These are phyloP conservation scores for Plutomurus gul DNA, from an alignment of 1,140 invertebrate genomes.

Conservation along the genomic window DNA sequence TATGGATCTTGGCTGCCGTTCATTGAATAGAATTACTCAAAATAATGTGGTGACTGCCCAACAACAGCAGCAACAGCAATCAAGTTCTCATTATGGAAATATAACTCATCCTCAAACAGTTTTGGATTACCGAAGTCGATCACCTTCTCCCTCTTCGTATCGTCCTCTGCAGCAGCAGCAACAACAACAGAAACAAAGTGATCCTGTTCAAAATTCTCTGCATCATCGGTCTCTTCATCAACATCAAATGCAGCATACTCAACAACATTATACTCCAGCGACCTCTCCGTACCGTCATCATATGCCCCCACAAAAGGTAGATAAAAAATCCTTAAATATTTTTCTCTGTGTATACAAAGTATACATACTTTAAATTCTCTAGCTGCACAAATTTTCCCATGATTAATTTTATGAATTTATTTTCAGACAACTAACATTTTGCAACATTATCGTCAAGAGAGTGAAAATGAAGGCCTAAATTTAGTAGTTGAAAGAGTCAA, in stretches of 20 bases:
- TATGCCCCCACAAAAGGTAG: conserved; percentile 35
- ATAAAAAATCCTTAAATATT: not conserved
- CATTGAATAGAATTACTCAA: conserved; percentile 31
- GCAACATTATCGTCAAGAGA: conserved; percentile 12
- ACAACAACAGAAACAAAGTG: not conserved
- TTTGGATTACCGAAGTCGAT: conserved; percentile 43
- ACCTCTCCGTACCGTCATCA: conserved; percentile 38
- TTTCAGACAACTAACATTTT: not conserved
- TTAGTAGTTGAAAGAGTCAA: conserved; percentile 47
- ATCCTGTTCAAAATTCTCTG: conserved; percentile 29
- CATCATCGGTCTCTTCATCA: conserved; percentile 25
- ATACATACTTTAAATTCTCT: too few relatives aligned
- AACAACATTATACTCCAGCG: not conserved
- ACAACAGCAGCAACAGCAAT: conserved; percentile 37
- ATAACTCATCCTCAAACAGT: conserved; percentile 24
- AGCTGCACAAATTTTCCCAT: not conserved
- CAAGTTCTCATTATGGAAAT: not conserved
- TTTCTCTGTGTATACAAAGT: too few relatives aligned
- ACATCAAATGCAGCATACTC: not conserved
- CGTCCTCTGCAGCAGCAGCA: conserved; percentile 25
- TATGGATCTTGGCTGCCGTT: conserved; percentile 47
- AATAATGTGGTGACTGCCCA: conserved; percentile 11
- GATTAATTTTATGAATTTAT: not conserved
- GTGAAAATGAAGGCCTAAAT: conserved; percentile 48
- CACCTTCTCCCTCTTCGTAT: conserved; percentile 43